A percentile compares a stretch with the other conserved stretches of the same genome.
These are phyloP conservation scores for Tadarida brasiliensis DNA, from an alignment of 2,797 vertebrate species.

Conservation along the genomic window DNA sequence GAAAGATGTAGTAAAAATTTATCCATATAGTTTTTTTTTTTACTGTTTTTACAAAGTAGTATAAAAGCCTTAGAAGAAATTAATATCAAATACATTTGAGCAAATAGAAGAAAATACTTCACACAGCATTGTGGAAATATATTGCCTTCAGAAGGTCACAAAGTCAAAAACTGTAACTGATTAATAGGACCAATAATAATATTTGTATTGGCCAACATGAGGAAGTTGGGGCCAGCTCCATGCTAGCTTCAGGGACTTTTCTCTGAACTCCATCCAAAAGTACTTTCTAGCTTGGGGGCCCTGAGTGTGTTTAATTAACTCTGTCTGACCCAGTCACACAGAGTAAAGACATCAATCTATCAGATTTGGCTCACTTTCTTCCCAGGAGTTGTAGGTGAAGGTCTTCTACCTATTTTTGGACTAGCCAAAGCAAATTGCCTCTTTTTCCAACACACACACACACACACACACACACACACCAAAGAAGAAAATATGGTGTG, in stretches of 20 bases:
- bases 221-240: constrained; percentile 58
- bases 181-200: constrained; percentile 81
- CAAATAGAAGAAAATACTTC: constrained; percentile 66
- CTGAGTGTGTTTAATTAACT: constrained; percentile 77
- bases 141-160: constrained; percentile 61
- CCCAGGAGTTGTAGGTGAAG: constrained; percentile 43
- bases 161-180: constrained; percentile 74
- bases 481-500: not conserved
- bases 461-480: not conserved
- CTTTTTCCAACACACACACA: not conserved
- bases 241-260: constrained; percentile 72
- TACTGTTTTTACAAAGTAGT: not conserved
- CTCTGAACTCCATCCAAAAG: constrained; percentile 81
- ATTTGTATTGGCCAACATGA: constrained; percentile 79
- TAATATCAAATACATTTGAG: constrained; percentile 40
- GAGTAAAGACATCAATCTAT: constrained; percentile 65
- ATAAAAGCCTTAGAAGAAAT: constrained; percentile 54
- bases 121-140: constrained; percentile 60
- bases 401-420: constrained; percentile 46
- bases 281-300: constrained; percentile 67
- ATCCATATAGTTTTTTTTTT: constrained; percentile 10
- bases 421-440: not conserved
- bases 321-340: constrained; percentile 67
- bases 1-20: constrained; percentile 21
- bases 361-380: constrained; percentile 41